phyloP scores from a whole-genome alignment of 2,888 invertebrate genomes.

The Seira ritae region DNA sequence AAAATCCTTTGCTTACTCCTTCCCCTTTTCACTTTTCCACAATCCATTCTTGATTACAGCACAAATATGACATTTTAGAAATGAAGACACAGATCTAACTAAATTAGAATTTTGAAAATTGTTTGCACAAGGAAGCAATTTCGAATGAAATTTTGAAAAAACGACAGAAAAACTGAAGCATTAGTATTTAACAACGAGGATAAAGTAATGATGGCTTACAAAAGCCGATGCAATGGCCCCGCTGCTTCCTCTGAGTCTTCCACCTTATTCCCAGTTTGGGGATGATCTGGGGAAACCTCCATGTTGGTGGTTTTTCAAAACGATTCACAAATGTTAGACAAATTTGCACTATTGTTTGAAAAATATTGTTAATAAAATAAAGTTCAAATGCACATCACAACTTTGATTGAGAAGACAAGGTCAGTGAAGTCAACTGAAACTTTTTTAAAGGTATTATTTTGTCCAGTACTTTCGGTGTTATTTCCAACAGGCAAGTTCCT shows the following conservation, averaged over 20 bases:
- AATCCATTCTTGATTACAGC: too few relatives aligned
- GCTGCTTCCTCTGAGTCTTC: slow-evolving; percentile 71
- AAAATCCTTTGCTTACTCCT: too few relatives aligned
- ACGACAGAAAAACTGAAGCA: slow-evolving; percentile 4
- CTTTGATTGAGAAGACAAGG: neutral
- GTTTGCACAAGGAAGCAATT: too few relatives aligned
- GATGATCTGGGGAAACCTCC: slow-evolving; percentile 68
- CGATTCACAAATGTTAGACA: neutral
- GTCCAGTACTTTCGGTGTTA: too few relatives aligned
- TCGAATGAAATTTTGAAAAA: neutral
- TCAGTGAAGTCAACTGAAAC: neutral
- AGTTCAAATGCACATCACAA: slow-evolving; percentile 17
- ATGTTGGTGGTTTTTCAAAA: slow-evolving; percentile 38
- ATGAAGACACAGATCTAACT: too few relatives aligned
- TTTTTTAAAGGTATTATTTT: too few relatives aligned
- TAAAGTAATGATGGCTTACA: slow-evolving; percentile 67
- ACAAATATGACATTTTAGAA: too few relatives aligned
- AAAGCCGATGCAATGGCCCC: slow-evolving; percentile 71
- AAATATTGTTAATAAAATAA: neutral
- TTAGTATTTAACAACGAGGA: slow-evolving; percentile 2
- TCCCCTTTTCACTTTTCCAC: too few relatives aligned
- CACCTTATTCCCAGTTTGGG: slow-evolving; percentile 70
- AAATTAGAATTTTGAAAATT: too few relatives aligned
- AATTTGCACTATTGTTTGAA: neutral
- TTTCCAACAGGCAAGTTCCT: too few relatives aligned